These are phyloP conservation scores for Tokudaia tokunoshimensis DNA, from an alignment of 2,797 vertebrate species.

Conservation along the genomic window DNA sequence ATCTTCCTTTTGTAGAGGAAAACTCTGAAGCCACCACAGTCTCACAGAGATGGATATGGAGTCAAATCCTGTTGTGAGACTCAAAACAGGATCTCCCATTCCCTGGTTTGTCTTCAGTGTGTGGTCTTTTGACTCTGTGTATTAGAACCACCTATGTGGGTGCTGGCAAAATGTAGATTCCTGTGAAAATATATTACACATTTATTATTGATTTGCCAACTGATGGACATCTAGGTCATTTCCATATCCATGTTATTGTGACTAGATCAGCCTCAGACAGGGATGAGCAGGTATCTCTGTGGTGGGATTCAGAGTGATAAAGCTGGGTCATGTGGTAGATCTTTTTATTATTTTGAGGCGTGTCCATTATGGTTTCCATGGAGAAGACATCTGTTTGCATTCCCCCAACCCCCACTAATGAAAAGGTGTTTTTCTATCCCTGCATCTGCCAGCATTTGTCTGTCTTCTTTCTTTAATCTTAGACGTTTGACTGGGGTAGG, in stretches of 20 bases:
- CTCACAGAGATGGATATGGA: not conserved
- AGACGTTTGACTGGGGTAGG: not conserved
- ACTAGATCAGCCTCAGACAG: not conserved
- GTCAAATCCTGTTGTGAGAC: not conserved
- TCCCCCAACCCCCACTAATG: not conserved
- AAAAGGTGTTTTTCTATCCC: not conserved
- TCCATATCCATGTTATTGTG: not conserved
- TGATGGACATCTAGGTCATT: not conserved
- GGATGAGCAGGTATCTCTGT: not conserved
- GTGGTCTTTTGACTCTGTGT: not conserved
- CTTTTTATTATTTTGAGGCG: not conserved
- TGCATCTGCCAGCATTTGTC: not conserved
- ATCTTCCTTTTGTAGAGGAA: constrained; percentile 26
- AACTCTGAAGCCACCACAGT: not conserved
- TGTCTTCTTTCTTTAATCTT: not conserved
- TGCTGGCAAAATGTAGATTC: not conserved
- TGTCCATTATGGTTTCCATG: not conserved
- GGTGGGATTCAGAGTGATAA: too few species aligned
- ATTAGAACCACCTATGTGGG: not conserved
- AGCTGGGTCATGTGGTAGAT: not conserved
- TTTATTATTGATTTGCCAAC: not conserved
- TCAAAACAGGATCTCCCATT: not conserved
- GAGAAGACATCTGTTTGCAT: not conserved
- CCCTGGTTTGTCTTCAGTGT: not conserved
- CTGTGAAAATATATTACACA: not conserved